These are phyloP conservation scores for Sisor rabdophorus DNA, from an alignment of 2,113 vertebrate species.

Conservation along the genomic window DNA sequence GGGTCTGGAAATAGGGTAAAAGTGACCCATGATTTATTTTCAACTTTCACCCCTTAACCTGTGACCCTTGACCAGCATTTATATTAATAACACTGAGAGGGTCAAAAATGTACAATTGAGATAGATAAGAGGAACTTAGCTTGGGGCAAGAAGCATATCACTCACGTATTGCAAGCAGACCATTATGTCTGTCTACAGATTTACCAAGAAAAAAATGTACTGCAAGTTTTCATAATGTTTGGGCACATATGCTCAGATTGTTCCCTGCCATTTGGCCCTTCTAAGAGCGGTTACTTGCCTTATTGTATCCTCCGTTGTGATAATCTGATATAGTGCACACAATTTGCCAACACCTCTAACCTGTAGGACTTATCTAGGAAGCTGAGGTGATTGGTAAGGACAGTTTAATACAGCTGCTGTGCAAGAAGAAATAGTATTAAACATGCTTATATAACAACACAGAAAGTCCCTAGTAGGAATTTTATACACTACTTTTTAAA, in stretches of 20 bases:
- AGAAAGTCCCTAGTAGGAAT: constrained; percentile 30
- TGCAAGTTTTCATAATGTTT: constrained; percentile 15
- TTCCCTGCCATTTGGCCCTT: background rate
- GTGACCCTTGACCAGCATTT: constrained; percentile 30
- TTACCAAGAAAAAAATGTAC: constrained; percentile 7
- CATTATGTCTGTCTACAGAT: background rate
- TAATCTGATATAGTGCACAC: background rate
- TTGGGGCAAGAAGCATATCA: background rate
- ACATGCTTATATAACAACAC: background rate
- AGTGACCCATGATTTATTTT: constrained; percentile 32
- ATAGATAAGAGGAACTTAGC: constrained; percentile 3
- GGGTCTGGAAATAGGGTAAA: constrained; percentile 13
- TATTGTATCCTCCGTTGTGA: background rate
- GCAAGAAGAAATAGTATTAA: constrained; percentile 25
- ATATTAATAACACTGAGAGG: constrained; percentile 8
- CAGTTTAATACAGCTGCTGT: constrained; percentile 30
- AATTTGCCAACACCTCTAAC: constrained; percentile 1
- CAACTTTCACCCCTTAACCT: constrained; percentile 31
- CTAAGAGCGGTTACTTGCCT: constrained; percentile 3
- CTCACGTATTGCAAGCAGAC: constrained; percentile 8
- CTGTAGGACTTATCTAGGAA: constrained; percentile 27
- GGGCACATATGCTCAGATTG: constrained; percentile 8
- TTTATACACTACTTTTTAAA: constrained; percentile 29
- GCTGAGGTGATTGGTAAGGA: constrained; percentile 11
- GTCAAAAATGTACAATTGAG: background rate